Evolutionary conservation across 2,888 invertebrate species (phyloP).

Genomic region (Acleris literana): DNA sequence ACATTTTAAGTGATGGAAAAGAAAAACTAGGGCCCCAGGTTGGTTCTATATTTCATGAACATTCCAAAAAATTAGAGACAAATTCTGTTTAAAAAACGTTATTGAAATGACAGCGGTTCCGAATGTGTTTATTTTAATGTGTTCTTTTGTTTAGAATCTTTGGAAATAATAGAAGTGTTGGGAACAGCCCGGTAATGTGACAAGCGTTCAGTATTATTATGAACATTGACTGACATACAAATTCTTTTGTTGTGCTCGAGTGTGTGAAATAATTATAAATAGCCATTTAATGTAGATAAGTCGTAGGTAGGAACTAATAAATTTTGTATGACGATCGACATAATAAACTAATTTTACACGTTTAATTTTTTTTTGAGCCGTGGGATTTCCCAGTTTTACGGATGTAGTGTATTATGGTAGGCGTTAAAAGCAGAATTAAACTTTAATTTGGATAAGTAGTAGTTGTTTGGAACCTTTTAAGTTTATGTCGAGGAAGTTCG

Average conservation of each 20-base stretch:
- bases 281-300: conserved; percentile 34
- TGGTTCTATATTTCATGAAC: neutral
- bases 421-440: conserved; percentile 61
- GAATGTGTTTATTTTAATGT: conserved; percentile 6
- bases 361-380: no score
- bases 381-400: conserved; percentile 19
- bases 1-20: no score
- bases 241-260: conserved; percentile 50
- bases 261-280: conserved; percentile 51
- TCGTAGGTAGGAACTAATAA: conserved; percentile 36
- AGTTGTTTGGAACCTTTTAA: conserved; percentile 53
- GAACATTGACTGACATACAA: conserved; percentile 51
- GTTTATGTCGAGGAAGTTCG: conserved; percentile 63
- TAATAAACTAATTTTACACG: conserved; percentile 35
- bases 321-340: conserved; percentile 34
- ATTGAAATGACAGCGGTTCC: neutral
- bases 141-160: conserved; percentile 14
- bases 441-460: conserved; percentile 54
- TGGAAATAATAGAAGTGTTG: conserved; percentile 21
- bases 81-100: conserved; percentile 1
- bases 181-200: conserved; percentile 24
- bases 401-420: conserved; percentile 8
- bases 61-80: neutral
- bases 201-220: conserved; percentile 32
- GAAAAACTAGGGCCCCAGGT: no score